phyloP scores from a whole-genome alignment of 1,140 invertebrate species.

The Phthorimaea operculella region DNA sequence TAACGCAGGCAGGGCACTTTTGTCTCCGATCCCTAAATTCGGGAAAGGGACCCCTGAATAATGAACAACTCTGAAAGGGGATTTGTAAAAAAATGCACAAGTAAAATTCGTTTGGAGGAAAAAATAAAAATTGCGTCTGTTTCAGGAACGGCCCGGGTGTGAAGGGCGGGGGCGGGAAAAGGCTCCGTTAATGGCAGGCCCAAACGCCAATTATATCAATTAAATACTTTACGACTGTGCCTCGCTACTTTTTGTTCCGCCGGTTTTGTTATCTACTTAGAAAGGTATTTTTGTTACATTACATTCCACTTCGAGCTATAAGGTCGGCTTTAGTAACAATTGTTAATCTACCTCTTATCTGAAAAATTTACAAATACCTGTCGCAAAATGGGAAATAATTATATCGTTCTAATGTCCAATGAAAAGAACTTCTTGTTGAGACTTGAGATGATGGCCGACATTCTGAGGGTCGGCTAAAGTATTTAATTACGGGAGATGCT shows the following conservation, averaged over 20 bases:
- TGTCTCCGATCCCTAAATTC: slow-evolving; percentile 30
- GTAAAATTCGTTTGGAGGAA: slow-evolving; percentile 39
- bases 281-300: background rate
- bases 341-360: background rate
- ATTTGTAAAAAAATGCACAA: slow-evolving; percentile 24
- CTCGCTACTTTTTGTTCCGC: slow-evolving; percentile 14
- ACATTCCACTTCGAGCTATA: background rate
- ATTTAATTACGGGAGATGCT: slow-evolving; percentile 33
- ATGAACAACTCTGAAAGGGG: slow-evolving; percentile 28
- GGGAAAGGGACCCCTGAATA: slow-evolving; percentile 46
- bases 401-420: slow-evolving; percentile 14
- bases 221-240: slow-evolving; percentile 42
- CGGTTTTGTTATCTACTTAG: background rate
- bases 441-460: slow-evolving; percentile 22
- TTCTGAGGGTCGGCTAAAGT: slow-evolving; percentile 30
- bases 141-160: slow-evolving; percentile 31
- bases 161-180: slow-evolving; percentile 19
- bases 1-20: slow-evolving; percentile 16
- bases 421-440: slow-evolving; percentile 26
- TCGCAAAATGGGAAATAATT: slow-evolving; percentile 10
- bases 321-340: background rate
- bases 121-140: slow-evolving; percentile 34
- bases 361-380: background rate
- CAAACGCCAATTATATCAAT: slow-evolving; percentile 58
- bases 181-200: slow-evolving; percentile 42